These are phyloP conservation scores for Pseudopipra pipra DNA, from an alignment of 2,113 vertebrate genomes.

Conservation along the genomic window DNA sequence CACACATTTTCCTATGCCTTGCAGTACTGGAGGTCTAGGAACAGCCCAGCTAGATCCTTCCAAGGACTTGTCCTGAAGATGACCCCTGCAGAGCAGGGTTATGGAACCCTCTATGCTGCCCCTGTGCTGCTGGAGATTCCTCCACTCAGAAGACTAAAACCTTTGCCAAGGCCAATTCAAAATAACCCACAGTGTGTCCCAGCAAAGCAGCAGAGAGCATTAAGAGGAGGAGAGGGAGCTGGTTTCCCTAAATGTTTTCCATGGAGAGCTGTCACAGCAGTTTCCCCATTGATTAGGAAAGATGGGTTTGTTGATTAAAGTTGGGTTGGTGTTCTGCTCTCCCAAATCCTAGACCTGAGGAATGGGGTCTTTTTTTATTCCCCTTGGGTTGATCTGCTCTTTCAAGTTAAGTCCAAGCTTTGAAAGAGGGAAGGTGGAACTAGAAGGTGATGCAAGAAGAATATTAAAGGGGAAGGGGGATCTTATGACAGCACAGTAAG, in stretches of 20 bases:
- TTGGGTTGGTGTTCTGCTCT: background rate
- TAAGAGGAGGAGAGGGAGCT: background rate
- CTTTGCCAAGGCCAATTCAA: background rate
- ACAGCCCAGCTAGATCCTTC: background rate
- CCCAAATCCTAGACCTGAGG: background rate
- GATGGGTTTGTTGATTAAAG: background rate
- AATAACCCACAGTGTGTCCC: background rate
- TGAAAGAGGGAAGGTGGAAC: background rate
- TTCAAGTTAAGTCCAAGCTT: background rate
- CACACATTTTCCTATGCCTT: background rate
- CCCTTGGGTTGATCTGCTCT: background rate
- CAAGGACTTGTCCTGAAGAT: background rate
- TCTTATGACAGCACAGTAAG: conserved; percentile 7
- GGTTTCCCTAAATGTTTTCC: background rate
- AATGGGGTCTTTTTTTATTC: background rate
- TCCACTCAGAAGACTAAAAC: background rate
- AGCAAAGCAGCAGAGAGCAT: background rate
- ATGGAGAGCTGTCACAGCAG: background rate
- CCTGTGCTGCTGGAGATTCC: background rate
- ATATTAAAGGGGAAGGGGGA: conserved; percentile 30
- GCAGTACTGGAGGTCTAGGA: background rate
- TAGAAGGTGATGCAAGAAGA: background rate
- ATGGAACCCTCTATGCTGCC: background rate
- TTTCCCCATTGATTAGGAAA: background rate
- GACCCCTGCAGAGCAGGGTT: background rate